Evolutionary conservation across 2,888 invertebrate species (phyloP), one percentile per base, ranked within the genome.

Genomic region (Agrotis segetum): DNA sequence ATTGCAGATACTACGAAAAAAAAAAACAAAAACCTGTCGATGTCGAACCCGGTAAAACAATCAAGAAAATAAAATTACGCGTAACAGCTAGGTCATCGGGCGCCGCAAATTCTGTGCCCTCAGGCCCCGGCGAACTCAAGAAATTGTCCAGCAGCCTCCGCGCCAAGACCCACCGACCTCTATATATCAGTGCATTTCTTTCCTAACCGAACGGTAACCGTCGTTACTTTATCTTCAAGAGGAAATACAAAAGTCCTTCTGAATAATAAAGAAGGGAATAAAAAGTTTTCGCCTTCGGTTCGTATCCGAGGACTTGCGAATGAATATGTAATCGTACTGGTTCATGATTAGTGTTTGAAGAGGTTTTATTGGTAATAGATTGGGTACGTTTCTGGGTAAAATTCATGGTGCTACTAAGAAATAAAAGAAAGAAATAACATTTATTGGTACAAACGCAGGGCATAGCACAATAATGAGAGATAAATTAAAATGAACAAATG

Each of bases 161-260:
- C 55, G 56, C 59, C 71, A 60, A 71, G 73, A 77, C 81, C 81
- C 71, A 75, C 70, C 58, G 77, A 84, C 83, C 84, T 49, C 84
- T 65, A 88, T 88, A 86, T 87, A 88, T 88, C 88, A 88, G 84
- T 87, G 87, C 85, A 86, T 82, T 87, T 84, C 67, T 47, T 65
- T 44, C 71, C 77, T 68, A 85, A 81, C 70, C 75, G 77, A 83
- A 67, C 62, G 63, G 46, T 52, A 19, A 82, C 83, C 83, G 83
- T 77, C 62, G 63, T 85, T 80, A 82, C 82, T 81, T 81, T 85
- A 83, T 86, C 79, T 82, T 56, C 63, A 62, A 70, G 66, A 58
- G 72, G 74, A 84, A 79, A 85, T 77, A 84, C 74, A 80, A 68
- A 81, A 80, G 70, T 80, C 71, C 70, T 76, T 79, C 66, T 88